Evolutionary conservation across 2,113 vertebrate genomes (phyloP).

Genomic region (Recurvirostra avosetta): DNA sequence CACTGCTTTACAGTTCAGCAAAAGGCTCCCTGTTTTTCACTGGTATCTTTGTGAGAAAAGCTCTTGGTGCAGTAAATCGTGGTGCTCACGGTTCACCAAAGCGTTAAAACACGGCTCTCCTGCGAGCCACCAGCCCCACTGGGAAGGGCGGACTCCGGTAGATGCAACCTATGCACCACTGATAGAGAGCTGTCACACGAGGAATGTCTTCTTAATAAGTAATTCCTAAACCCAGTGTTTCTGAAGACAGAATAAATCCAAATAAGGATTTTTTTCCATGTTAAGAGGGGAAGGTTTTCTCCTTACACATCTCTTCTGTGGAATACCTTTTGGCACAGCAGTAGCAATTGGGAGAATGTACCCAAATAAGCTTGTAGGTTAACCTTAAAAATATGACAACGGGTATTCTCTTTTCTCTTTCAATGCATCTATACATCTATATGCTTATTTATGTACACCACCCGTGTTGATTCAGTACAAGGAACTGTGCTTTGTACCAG

Average conservation of each 20-base stretch:
- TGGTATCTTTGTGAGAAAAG: not conserved
- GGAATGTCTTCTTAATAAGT: fast-evolving
- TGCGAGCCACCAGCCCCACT: not conserved
- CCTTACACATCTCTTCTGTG: not conserved
- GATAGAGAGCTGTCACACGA: not conserved
- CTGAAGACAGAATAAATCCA: not conserved
- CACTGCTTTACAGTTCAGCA: not conserved
- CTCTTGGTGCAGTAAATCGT: fast-evolving
- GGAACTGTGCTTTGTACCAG: not conserved
- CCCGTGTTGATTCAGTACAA: fast-evolving
- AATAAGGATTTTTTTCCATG: fast-evolving
- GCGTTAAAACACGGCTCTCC: not conserved
- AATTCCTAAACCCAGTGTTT: not conserved
- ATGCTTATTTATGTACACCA: not conserved
- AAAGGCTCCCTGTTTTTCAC: not conserved
- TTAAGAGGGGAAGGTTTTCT: not conserved
- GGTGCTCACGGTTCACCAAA: fast-evolving
- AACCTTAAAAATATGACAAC: not conserved
- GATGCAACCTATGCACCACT: too few relatives aligned
- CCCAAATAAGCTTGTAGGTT: not conserved
- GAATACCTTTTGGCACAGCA: not conserved
- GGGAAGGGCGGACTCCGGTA: not conserved
- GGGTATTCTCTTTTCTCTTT: not conserved
- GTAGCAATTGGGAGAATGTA: fast-evolving
- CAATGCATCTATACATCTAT: too few relatives aligned